Evolutionary conservation across 2,113 vertebrate genomes (phyloP), one percentile per base, ranked within the genome.

Genomic region (Oncorhynchus masou): DNA sequence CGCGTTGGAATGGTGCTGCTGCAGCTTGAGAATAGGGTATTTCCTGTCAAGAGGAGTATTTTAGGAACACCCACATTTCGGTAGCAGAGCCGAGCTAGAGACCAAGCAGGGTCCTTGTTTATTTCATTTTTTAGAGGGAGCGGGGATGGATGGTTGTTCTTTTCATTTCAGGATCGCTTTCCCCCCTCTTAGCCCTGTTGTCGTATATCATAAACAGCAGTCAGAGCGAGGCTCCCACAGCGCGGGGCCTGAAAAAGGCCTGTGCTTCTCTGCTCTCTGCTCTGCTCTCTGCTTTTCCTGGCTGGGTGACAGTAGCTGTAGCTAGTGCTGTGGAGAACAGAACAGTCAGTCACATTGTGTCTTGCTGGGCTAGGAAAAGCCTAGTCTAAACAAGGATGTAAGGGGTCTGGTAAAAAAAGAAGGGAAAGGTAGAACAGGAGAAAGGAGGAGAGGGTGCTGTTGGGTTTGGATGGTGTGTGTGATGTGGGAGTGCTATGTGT

Each of bases 21-120:
- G 59, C 59, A 22, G 69, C 80, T 83, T 82, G 86, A 88, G 87
- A 91, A 91, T 90, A 87, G 88, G 92, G 92, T 92, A 93, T 93
- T 93, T 94, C 93, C 92, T 92, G 91, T 88, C 76, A n/a, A 12
- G 22, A 59, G 60, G 85, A 84, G 86, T 92, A 93, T 92, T 92
- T 92, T 89, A 84, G 90, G 90, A 93, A 90, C 92, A 91, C 91
- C 91, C 87, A 89, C 89, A 88, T 87, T 87, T 91, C 39, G 22
- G 85, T 82, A 76, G 83, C 70, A 1, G 75, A 78, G 77, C 20
- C 60, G 54, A 27, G 62, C 69, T 25, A n/a, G 34, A 74, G 27
- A 48, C 74, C 66, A 51, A 62, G 65, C 51, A 59, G 67, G 74
- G 13, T 11, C 12, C 34, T 69, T 11, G 72, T 72, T 73, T 12